Evolutionary conservation across 2,888 invertebrate genomes (phyloP), one percentile per base, ranked within the genome.

Genomic region (Drosophila anomelani): DNA sequence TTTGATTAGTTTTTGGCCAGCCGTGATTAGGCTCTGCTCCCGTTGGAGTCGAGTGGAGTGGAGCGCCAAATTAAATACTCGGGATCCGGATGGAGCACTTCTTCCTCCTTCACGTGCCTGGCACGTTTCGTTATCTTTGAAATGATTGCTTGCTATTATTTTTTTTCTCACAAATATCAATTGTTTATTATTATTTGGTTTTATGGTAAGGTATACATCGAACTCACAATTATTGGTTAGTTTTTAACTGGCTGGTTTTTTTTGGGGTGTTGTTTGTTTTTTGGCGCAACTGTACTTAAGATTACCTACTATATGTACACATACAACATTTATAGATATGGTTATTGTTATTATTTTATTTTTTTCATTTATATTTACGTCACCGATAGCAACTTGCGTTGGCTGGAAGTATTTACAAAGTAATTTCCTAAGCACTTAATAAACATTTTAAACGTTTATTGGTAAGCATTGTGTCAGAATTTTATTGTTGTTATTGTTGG

Each of bases 141-240:
- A 53, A 12, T 36, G 46, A 34, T 13, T 3, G 10, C 15, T 36
- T 32, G 8, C 36, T 36, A n/a, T 57, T 67, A 58, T 60, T 4
- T 34, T 34, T 68, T 66, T 15, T 34, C 20, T 51, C 77, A 77
- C 76, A 79, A 78, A 78, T 76, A 72, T 81, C 36, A 60, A 62
- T 57, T 69, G 20, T 61, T 44, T 70, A 55, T 70, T 61, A 51
- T 61, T 39, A 23, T 23, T 43, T 41, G n/a, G 15, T 49, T 60
- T 56, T 44, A 44, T 51, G 29, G 55, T 47, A 61, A 62, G 73
- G 73, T 83, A 76, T 80, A 83, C 83, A 81, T 81, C 53, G 75
- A 84, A 84, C 68, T 78, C 79, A 81, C 78, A 79, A 82, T 79
- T 73, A 82, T 67, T 77, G 76, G 60, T 77, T 76, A 77, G 75